Percentiles rank a stretch among this genome's conserved stretches.
Conservation (phyloP, 2,113 vertebrate genomes). For the Xenopus tropicalis region DNA sequence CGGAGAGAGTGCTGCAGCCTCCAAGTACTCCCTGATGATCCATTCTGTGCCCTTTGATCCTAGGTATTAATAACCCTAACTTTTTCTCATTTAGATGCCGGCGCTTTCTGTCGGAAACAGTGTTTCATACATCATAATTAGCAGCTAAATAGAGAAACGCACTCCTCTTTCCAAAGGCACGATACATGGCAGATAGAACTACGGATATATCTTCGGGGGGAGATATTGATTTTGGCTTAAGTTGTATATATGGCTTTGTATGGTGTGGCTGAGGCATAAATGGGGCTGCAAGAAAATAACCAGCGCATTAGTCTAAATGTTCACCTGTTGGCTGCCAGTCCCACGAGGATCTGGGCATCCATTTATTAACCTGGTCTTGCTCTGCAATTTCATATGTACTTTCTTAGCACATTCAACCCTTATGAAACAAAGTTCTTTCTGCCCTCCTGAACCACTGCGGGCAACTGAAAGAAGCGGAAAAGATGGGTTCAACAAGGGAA, state of each 20-base stretch:
- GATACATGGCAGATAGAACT: conserved; percentile 21
- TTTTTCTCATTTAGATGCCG: conserved; percentile 17
- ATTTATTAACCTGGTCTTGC: conserved; percentile 3
- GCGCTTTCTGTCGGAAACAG: neutral
- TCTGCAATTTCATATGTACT: conserved; percentile 6
- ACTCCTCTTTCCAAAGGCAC: conserved; percentile 22
- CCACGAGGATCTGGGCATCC: conserved; percentile 10
- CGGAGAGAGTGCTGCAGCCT: too few relatives aligned
- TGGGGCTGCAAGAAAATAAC: conserved; percentile 8
- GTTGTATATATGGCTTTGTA: conserved; percentile 39
- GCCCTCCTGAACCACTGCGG: neutral
- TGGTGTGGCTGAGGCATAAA: conserved; percentile 18
- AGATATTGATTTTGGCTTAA: conserved; percentile 40
- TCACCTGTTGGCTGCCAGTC: conserved; percentile 32
- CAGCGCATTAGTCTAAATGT: conserved; percentile 37
- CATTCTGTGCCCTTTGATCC: conserved; percentile 33
- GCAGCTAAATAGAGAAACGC: conserved; percentile 18
- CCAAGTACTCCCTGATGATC: neutral
- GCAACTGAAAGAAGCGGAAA: neutral
- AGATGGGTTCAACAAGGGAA: too few relatives aligned
- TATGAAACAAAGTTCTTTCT: conserved; percentile 16
- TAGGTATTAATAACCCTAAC: conserved; percentile 32
- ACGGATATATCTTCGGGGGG: conserved; percentile 27
- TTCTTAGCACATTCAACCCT: conserved; percentile 24
- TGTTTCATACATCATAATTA: conserved; percentile 42